Conservation (phyloP, 2,888 invertebrate genomes). For the Dione juno region DNA sequence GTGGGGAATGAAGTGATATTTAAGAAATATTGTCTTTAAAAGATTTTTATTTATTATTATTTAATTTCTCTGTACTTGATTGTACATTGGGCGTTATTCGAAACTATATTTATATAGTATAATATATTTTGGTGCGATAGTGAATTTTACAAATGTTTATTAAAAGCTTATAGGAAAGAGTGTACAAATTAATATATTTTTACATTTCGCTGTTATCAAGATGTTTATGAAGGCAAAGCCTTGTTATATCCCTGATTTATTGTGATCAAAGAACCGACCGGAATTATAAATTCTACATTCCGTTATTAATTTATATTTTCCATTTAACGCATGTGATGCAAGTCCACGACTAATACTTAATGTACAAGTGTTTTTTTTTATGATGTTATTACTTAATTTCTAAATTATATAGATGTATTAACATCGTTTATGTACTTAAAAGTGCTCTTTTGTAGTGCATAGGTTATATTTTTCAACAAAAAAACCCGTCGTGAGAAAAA, state of each 20-base stretch:
- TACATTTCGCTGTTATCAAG: slow-evolving; percentile 80
- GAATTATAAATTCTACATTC: slow-evolving; percentile 83
- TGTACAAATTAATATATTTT: slow-evolving; percentile 84
- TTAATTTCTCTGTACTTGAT: slow-evolving; percentile 70
- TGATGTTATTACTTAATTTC: slow-evolving; percentile 63
- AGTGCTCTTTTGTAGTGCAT: slow-evolving; percentile 54
- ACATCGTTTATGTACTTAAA: slow-evolving; percentile 52
- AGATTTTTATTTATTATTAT: slow-evolving; percentile 67
- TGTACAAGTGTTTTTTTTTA: slow-evolving; percentile 54
- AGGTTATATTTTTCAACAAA: slow-evolving; percentile 44
- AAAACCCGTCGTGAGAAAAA: slow-evolving; percentile 44
- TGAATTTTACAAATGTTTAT: slow-evolving; percentile 81
- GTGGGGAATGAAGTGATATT: slow-evolving; percentile 75
- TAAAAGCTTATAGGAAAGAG: slow-evolving; percentile 70
- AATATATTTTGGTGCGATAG: slow-evolving; percentile 83
- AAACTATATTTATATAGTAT: slow-evolving; percentile 70
- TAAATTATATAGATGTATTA: slow-evolving; percentile 54
- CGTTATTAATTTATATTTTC: slow-evolving; percentile 73
- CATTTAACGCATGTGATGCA: slow-evolving; percentile 78
- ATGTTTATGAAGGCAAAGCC: slow-evolving; percentile 78
- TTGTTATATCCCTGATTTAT: slow-evolving; percentile 78
- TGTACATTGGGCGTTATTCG: slow-evolving; percentile 68
- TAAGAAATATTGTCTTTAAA: slow-evolving; percentile 61
- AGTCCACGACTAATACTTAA: slow-evolving; percentile 80
- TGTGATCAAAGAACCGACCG: slow-evolving; percentile 77